Conservation (phyloP, 2,113 vertebrate genomes). For the Globicephala melas region DNA sequence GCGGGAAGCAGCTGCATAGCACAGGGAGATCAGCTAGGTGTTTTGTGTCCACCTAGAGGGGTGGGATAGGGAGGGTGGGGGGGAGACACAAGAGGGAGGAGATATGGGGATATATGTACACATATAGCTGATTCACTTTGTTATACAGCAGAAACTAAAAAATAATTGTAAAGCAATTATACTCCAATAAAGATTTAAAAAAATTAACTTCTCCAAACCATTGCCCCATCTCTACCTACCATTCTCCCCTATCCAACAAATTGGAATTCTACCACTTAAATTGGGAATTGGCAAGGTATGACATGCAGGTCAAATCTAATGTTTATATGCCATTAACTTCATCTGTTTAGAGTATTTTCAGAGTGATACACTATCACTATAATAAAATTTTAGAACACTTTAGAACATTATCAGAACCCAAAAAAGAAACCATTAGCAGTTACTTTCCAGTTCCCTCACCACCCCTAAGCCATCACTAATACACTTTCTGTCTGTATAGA, state of each 20-base stretch:
- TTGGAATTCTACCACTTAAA: neutral
- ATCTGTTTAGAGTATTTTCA: neutral
- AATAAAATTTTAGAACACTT: neutral
- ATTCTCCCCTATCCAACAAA: neutral
- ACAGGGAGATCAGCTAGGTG: too few relatives aligned
- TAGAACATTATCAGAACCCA: neutral
- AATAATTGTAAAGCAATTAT: too few relatives aligned
- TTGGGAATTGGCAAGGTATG: neutral
- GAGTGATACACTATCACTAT: neutral
- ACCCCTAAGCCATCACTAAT: neutral
- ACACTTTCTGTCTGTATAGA: neutral
- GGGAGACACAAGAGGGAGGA: too few relatives aligned
- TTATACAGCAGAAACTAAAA: too few relatives aligned
- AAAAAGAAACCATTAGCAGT: neutral
- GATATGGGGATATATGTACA: too few relatives aligned
- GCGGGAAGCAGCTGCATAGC: too few relatives aligned
- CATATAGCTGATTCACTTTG: too few relatives aligned
- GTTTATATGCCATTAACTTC: neutral
- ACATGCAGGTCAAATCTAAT: neutral
- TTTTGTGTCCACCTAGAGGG: too few relatives aligned
- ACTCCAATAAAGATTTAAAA: too few relatives aligned
- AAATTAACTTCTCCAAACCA: neutral
- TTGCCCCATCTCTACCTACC: neutral
- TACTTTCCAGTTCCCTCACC: neutral
- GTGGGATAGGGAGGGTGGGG: too few relatives aligned